Evolutionary conservation across 2,888 invertebrate species (phyloP).

Genomic region (Dorcus hopei): DNA sequence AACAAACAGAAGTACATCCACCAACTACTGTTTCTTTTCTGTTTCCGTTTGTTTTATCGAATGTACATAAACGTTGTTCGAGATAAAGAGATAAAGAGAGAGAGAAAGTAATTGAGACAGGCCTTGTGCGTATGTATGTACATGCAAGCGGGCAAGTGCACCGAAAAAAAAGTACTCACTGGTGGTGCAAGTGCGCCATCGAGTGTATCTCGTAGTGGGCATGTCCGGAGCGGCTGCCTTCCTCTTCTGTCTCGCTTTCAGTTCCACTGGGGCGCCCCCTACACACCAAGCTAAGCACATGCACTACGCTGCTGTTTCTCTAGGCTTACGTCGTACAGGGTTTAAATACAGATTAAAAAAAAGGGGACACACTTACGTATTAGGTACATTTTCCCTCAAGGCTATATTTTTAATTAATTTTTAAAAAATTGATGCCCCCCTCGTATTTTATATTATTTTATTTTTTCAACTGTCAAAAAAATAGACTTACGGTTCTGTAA

Average conservation of each 20-base stretch:
- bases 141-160: slow-evolving; percentile 9
- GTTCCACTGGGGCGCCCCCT: slow-evolving; percentile 61
- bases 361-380: background rate
- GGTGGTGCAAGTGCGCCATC: slow-evolving; percentile 55
- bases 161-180: slow-evolving; percentile 45
- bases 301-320: slow-evolving; percentile 43
- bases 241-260: slow-evolving; percentile 76
- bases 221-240: slow-evolving; percentile 52
- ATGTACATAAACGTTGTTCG: no score
- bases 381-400: background rate
- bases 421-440: no score
- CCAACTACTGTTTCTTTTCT: no score
- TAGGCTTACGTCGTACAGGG: slow-evolving; percentile 3
- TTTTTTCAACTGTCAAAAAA: no score
- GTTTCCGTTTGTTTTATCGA: no score
- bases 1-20: no score
- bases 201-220: slow-evolving; percentile 45
- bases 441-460: no score
- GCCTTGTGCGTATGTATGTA: slow-evolving; percentile 1
- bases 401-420: background rate
- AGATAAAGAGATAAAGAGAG: no score
- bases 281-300: slow-evolving; percentile 54
- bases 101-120: no score
- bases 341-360: background rate
- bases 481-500: no score